Base-by-base conservation (phyloP, 2,888 invertebrate species). In the Protonemura montana region DNA sequence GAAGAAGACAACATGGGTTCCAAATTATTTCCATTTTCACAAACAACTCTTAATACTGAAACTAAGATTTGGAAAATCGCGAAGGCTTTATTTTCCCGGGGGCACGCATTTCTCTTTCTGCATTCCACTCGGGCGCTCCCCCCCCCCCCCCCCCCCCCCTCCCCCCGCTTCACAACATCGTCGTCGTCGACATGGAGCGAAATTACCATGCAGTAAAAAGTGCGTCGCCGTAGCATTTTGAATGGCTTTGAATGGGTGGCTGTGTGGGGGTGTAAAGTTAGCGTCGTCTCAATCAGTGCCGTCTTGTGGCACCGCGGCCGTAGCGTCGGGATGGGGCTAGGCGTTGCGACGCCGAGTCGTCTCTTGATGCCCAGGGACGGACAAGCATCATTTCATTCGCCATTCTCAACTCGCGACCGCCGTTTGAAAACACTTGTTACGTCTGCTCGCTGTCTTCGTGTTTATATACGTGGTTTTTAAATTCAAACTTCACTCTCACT, bases 281-380 rank as follows among this genome's bases (percentile, higher is more conserved):
- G 78, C 78, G 10, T 78, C 81, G 30, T n/a, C 81, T 81, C 81
- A 81, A 81, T 81, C 81, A 81, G 81, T n/a, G 81, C n/a, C 30
- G 81, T 28, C 81, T 81, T 81, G 28, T 30, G 26, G 28, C 78
- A 10, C 78, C 78, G 59, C 16, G 16, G 59, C 21, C 59, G 59
- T n/a, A n/a, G 59, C 59, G 59, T 59, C 59, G 78, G 81, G 0
- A 7, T 81, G 21, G n/a, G 77, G 6, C 77, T n/a, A 26, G 28
- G 81, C 81, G 30, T 29, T 30, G 81, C 81, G 81, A 81, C 81
- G 81, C 30, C 81, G 59, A 21, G 59, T 59, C 59, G 59, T 59
- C 59, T 10, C 59, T 59, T 59, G 59, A 59, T 59, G 59, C 16
- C 59, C 59, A 59, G 59, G 59, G 59, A 59, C 21, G 59, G 59